phyloP scores from a whole-genome alignment of 2,888 invertebrate genomes.

The Pycnomerus fuliginosus region DNA sequence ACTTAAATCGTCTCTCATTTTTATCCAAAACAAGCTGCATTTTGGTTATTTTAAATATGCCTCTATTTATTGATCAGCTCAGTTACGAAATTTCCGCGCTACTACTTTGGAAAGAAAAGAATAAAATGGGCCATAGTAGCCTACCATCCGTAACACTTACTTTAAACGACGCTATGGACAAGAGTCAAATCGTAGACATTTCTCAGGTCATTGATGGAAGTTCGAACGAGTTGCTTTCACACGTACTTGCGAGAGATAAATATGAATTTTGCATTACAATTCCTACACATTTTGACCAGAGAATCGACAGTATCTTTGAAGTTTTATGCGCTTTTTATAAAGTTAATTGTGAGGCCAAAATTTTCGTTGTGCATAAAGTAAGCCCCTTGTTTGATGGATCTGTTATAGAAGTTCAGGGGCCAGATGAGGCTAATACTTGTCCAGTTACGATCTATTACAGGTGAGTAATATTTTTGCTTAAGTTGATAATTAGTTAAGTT shows the following conservation, averaged over 20 bases:
- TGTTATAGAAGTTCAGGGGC: slow-evolving; percentile 28
- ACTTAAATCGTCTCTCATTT: slow-evolving; percentile 2
- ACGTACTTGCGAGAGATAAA: slow-evolving; percentile 26
- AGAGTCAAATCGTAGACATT: slow-evolving; percentile 10
- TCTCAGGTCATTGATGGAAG: slow-evolving; percentile 26
- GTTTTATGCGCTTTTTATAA: slow-evolving; percentile 37
- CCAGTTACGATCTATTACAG: too few species aligned
- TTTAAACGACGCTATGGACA: slow-evolving; percentile 18
- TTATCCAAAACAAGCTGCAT: slow-evolving; percentile 15
- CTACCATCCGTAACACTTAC: slow-evolving; percentile 22
- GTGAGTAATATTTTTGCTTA: too few species aligned
- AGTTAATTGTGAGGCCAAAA: slow-evolving; percentile 26
- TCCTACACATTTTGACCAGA: slow-evolving; percentile 27
- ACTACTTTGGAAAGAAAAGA: slow-evolving; percentile 12
- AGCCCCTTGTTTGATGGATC: slow-evolving; percentile 33
- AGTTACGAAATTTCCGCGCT: slow-evolving; percentile 17
- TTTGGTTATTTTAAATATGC: slow-evolving; percentile 18
- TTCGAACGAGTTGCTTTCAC: slow-evolving; percentile 31
- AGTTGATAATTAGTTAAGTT: too few species aligned
- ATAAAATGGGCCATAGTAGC: slow-evolving; percentile 9
- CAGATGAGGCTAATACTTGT: too few species aligned
- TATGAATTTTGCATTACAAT: slow-evolving; percentile 33
- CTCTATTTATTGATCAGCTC: slow-evolving; percentile 22
- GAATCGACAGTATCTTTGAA: slow-evolving; percentile 37
- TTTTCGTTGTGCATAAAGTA: slow-evolving; percentile 33